A percentile compares a stretch with the other conserved stretches of the same genome.
phyloP scores from a whole-genome alignment of 64 coral and sea anemone genomes.

The Catalaphyllia jardinei region DNA sequence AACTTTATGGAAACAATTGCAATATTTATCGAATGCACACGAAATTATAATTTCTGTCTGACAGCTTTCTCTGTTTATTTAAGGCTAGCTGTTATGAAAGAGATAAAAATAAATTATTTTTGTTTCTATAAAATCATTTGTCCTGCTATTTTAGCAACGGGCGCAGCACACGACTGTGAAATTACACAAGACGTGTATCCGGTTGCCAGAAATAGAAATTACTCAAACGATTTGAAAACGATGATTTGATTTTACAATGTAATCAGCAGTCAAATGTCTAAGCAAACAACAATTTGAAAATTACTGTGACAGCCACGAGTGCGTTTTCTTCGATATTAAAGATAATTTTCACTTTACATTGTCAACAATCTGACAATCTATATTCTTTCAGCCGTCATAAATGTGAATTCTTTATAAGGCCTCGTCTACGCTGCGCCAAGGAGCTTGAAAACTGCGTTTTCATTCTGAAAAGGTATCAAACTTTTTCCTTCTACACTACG shows the following conservation, averaged over 20 bases:
- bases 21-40: neutral
- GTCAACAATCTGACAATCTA: neutral
- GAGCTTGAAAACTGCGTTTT: too few relatives aligned
- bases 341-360: neutral
- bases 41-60: neutral
- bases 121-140: neutral
- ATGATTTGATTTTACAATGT: neutral
- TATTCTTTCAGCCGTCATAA: too few relatives aligned
- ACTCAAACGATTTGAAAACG: neutral
- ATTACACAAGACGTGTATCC: too few relatives aligned
- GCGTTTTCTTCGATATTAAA: neutral
- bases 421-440: too few relatives aligned
- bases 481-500: too few relatives aligned
- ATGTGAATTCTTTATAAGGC: too few relatives aligned
- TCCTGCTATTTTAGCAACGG: neutral
- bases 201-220: neutral
- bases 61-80: neutral
- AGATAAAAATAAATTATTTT: neutral
- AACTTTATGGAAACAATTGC: neutral
- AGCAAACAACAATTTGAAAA: neutral
- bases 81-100: neutral
- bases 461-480: too few relatives aligned
- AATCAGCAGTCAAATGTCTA: neutral
- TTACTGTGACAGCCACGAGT: neutral
- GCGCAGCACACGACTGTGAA: too few relatives aligned